Base-by-base conservation (phyloP, 2,797 vertebrate species). In the Paedocypris micromegethes region DNA sequence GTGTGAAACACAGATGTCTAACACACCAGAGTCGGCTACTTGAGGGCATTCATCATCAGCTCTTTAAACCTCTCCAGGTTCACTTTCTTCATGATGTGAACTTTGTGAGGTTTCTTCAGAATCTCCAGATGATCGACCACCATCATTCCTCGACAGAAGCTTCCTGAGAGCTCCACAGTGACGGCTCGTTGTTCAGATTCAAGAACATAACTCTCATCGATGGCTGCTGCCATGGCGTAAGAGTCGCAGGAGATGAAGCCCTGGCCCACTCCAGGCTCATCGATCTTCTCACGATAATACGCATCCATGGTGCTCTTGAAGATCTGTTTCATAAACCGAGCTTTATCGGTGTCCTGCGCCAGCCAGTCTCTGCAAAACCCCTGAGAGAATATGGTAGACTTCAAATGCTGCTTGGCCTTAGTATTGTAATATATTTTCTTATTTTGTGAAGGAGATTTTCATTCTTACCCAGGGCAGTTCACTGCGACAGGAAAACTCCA, bases 211-310 rank as follows among this genome's bases (percentile, higher is more conserved):
- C 66, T 65, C 0, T 89, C 83, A 5, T 91, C 86, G 0, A 92
- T 53, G 2, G 87, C 91, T 1, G 89, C 90, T 0, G 90, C 90
- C 86, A 91, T 78, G 5, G 88, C 90, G 2, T 91, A 93, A 0
- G 88, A 90, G 77, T 94, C 91, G 3, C 90, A 91, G 53, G 91
- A 88, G 56, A 90, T 9, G 2, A 92, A 90, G 7, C 90, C 90
- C 0, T 55, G 6, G 3, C 86, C 87, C 0, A 2, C 72, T 0
- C 80, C 51, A 37, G 67, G 74, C 79, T 83, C 84, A 6, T 79
- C 39, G 0, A 55, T 4, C 9, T 56, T 77, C 7, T 80, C 72
- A 2, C 44, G 77, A 6, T 65, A 4, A 0, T 57, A 75, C 0
- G 4, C 53, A 2, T 85, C 57, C 0, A 85, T 83, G 77, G 84